Evolutionary conservation across 2,888 invertebrate species (phyloP), one percentile per base, ranked within the genome.

Genomic region (Plagodis pulveraria): DNA sequence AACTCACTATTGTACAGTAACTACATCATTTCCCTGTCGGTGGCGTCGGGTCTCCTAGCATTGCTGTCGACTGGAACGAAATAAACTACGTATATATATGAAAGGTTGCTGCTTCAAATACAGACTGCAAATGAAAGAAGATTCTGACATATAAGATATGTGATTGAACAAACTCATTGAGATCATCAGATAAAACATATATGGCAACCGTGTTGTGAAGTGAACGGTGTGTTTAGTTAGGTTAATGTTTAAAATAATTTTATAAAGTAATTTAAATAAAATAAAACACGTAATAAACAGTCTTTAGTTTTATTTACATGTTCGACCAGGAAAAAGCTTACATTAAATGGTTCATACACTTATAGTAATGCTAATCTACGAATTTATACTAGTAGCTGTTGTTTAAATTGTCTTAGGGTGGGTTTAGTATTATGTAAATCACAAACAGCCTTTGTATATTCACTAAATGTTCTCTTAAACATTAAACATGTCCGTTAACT

Each of bases 31-130:
- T 99, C 99, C 2, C 96, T 99, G 69, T 96, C 97, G 38, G 93
- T 95, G 50, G 97, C 99, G 10, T 97, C 98, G 62, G 99, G 98
- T 65, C 93, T 99, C 11, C 93, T 99, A 73, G 99, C 99, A 45
- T 94, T 99, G 57, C 95, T 99, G 73, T 99, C 99, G n/a, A 99
- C 99, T 52, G 97, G 98, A 81, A 95, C 96, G 69, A 95, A 96
- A 86, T 96, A 78, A 61, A 66, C 36, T 45, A 43, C 43, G 57
- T 50, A 52, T 62, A 66, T 73, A 66, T 66, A 59, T 65, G 44
- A 33, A 55, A 62, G 63, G 68, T 72, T 74, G 71, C 74, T 73
- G 69, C 65, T 56, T 57, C 45, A 52, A 49, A 42, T 43, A 36
- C 47, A 35, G 43, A 53, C 33, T 40, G 9, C 45, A 43, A 34